Base-by-base conservation (phyloP, 2,888 invertebrate species). In the Odontothrips loti region DNA sequence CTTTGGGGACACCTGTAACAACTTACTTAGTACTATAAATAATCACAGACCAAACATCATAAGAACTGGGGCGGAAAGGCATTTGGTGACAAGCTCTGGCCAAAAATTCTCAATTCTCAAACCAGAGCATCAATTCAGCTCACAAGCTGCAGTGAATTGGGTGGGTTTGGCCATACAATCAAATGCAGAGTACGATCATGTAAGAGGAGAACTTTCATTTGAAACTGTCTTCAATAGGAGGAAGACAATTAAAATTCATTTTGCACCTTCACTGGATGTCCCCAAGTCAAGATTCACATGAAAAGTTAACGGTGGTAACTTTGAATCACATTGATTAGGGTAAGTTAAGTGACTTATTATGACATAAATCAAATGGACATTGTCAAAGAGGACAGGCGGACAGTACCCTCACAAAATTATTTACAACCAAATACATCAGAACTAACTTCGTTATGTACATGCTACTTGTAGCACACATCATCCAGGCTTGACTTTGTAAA, bases 41-140 rank as follows among this genome's bases (percentile, higher is more conserved):
- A 12, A 75, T 75, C 68, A 75, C 68, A 75, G 68, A 75, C 68
- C 68, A 75, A 75, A 75, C 68, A 58, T 27, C 12, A 27, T 75
- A 27, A 1, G 68, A 75, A 75, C 23, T 23, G 27, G 27, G 23
- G 23, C 68, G 27, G 23, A 75, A 75, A 27, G 68, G 23, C n/a
- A 23, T 23, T 27, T 75, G 27, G 68, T 75, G 23, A 75, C 68
- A 75, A 27, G 68, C 68, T 58, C 11, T 58, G 58, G 15, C n/a
- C 34, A 43, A 43, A 2, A 43, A 43, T 4, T 43, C 34, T 43
- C 34, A 43, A 43, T 6, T 43, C 34, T 43, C 34, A 4, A 43
- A 43, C 34, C 34, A 43, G 34, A 43, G 34, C 34, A 43, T 43
- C 34, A 43, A 6, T 6, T 6, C 34, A 43, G 2, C 2, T 43